Evolutionary conservation across 2,797 vertebrate genomes (phyloP).

Genomic region (Numenius phaeopus): DNA sequence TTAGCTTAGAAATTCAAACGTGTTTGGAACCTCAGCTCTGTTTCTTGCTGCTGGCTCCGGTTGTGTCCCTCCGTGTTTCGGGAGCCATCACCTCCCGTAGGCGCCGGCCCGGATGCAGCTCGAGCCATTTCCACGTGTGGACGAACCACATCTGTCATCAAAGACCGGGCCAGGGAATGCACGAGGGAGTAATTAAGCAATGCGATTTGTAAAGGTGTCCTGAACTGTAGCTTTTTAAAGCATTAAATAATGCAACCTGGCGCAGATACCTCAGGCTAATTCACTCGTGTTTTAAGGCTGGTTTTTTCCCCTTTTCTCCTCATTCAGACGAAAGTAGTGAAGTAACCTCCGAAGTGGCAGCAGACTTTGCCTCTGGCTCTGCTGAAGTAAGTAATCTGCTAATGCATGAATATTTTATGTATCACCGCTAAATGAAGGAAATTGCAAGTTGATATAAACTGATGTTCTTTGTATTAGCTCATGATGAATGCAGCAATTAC

Average conservation of each 20-base stretch:
- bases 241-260: not conserved
- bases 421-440: constrained; percentile 25
- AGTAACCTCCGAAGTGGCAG: constrained; percentile 42
- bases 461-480: constrained; percentile 17
- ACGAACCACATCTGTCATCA: not conserved
- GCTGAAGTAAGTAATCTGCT: constrained; percentile 52
- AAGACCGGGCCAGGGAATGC: not conserved
- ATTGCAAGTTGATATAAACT: constrained; percentile 31
- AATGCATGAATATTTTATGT: constrained; percentile 45
- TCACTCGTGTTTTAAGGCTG: not conserved
- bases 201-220: not conserved
- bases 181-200: not conserved
- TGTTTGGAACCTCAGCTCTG: not conserved
- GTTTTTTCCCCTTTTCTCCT: not conserved
- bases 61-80: not conserved
- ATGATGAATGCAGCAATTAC: constrained; percentile 42
- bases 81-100: fast-evolving
- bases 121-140: fast-evolving
- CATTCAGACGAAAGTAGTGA: constrained; percentile 25
- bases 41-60: not conserved
- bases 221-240: not conserved
- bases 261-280: not conserved
- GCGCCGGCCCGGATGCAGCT: not conserved
- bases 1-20: not conserved
- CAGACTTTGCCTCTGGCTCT: constrained; percentile 40